These are phyloP conservation scores for Mastigias papua DNA, from an alignment of 30 jellyfish, hydroid and myxozoan genomes.

Conservation along the genomic window DNA sequence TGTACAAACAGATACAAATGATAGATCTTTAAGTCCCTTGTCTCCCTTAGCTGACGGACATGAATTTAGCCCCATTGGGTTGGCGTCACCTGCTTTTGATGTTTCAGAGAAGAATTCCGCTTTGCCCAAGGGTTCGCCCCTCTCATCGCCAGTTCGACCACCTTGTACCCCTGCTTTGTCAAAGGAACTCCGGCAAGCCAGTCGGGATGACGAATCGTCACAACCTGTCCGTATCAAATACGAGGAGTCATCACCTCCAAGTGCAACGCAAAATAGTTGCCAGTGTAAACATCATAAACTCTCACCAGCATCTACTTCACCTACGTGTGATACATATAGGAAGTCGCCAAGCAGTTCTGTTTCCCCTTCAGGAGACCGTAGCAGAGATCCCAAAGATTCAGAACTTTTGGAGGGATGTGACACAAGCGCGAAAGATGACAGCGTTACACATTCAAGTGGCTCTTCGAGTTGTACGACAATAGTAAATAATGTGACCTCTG, in stretches of 20 bases:
- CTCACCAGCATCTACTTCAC: neutral
- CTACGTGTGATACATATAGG: neutral
- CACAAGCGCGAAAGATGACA: neutral
- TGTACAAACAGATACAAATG: conserved; percentile 1
- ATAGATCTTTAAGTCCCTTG: neutral
- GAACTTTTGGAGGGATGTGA: neutral
- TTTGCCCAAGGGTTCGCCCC: neutral
- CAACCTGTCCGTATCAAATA: neutral
- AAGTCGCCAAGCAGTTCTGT: neutral
- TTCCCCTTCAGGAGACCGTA: neutral
- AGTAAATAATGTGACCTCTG: no score
- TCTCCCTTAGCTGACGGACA: neutral
- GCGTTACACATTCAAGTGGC: neutral
- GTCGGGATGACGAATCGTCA: neutral
- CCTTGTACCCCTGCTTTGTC: neutral
- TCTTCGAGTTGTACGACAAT: neutral
- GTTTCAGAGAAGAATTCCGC: neutral
- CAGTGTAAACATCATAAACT: neutral
- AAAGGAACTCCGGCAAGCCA: neutral
- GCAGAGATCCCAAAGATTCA: neutral
- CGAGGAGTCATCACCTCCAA: neutral
- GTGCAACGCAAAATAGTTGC: neutral
- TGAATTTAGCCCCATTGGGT: neutral
- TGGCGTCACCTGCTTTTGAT: neutral
- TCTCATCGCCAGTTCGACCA: neutral